These are phyloP conservation scores for Papilio protenor DNA, from an alignment of 2,888 invertebrate species.

Conservation along the genomic window DNA sequence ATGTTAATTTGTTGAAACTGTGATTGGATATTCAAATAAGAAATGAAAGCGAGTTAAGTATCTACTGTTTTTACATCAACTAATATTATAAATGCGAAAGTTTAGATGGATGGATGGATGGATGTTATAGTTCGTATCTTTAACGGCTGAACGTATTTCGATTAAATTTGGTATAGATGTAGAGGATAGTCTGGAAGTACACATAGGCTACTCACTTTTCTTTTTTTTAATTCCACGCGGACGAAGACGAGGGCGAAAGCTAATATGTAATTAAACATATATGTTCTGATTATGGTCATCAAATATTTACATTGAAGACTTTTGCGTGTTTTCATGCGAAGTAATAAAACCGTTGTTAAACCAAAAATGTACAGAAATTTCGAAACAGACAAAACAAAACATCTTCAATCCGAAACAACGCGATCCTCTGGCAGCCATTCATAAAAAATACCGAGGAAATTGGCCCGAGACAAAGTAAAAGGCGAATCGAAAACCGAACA, in stretches of 20 bases:
- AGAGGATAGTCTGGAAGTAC: no score
- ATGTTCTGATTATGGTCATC: background rate
- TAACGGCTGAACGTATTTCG: no score
- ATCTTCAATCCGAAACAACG: conserved; percentile 62
- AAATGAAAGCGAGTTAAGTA: background rate
- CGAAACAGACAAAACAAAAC: conserved; percentile 56
- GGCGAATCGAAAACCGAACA: conserved; percentile 70
- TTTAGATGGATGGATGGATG: no score
- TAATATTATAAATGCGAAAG: no score
- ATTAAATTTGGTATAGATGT: no score
- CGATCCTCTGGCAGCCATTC: conserved; percentile 12
- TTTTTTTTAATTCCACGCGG: no score
- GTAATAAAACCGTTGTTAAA: conserved; percentile 46
- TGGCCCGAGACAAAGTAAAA: conserved; percentile 60
- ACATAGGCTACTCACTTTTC: no score
- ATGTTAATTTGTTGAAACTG: background rate
- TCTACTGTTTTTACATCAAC: no score
- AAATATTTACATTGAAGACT: background rate
- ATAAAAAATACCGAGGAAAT: conserved; percentile 54
- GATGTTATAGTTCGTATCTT: no score
- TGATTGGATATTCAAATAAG: background rate
- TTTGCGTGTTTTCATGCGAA: conserved; percentile 51
- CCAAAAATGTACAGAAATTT: conserved; percentile 38
- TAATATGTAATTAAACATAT: no score
- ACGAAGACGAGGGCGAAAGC: no score